Evolutionary conservation across 2,797 vertebrate species (phyloP).

Genomic region (Meriones psammophilus): DNA sequence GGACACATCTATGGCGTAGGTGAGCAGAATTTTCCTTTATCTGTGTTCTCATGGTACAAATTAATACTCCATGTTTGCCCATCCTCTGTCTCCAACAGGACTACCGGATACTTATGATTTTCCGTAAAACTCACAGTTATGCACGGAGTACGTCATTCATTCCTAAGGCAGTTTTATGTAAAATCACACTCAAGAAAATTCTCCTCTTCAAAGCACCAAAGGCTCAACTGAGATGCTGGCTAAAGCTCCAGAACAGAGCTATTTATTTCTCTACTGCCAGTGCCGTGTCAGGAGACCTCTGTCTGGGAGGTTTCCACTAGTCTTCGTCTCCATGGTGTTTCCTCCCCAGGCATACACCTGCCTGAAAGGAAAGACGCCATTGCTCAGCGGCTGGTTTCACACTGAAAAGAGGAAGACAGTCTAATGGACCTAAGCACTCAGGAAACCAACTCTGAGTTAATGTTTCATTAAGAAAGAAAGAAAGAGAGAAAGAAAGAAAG

Average conservation of each 20-base stretch:
- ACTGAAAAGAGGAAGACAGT: background rate
- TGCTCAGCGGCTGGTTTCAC: background rate
- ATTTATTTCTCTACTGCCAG: background rate
- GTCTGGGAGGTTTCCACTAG: constrained; percentile 18
- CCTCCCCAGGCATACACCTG: background rate
- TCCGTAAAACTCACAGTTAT: background rate
- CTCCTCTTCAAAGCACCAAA: background rate
- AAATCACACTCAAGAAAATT: background rate
- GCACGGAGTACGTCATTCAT: background rate
- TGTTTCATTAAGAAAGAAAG: background rate
- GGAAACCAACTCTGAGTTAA: constrained; percentile 59
- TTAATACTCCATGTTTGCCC: background rate
- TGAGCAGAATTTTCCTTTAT: background rate
- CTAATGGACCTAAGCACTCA: constrained; percentile 39
- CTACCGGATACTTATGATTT: background rate
- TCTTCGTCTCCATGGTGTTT: background rate
- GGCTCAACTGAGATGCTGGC: background rate
- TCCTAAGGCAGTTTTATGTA: background rate
- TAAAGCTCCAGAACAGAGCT: background rate
- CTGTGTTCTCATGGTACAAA: background rate
- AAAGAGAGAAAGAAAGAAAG: background rate
- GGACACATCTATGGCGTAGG: background rate
- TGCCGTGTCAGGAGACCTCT: background rate
- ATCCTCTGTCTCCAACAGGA: background rate
- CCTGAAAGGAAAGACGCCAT: background rate